Evolutionary conservation across 2,888 invertebrate species (phyloP).

Genomic region (Philereme vetulata): DNA sequence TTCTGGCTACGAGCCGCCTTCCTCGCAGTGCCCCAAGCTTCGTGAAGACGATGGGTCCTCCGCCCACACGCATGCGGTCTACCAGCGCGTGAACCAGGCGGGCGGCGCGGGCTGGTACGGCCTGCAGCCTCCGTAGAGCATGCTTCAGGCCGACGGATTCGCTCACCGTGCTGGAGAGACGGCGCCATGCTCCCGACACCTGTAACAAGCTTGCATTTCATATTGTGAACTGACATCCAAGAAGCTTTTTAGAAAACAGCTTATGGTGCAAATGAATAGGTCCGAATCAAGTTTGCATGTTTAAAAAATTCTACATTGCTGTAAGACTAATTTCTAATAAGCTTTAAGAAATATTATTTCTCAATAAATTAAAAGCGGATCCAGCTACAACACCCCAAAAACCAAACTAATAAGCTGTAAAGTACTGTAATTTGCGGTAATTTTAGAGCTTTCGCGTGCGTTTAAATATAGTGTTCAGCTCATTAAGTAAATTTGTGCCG

Average conservation of each 20-base stretch:
- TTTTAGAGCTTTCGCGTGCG: conserved; percentile 33
- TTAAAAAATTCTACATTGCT: no score
- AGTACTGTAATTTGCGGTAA: conserved; percentile 22
- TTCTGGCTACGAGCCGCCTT: conserved; percentile 69
- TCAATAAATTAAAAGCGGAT: no score
- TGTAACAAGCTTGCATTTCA: conserved; percentile 32
- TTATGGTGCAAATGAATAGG: no score
- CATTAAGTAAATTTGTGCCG: conserved; percentile 37
- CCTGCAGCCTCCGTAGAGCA: conserved; percentile 72
- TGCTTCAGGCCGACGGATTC: conserved; percentile 78
- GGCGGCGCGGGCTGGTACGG: conserved; percentile 77
- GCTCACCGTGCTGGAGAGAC: conserved; percentile 75
- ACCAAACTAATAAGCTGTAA: conserved; percentile 1
- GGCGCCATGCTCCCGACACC: conserved; percentile 80
- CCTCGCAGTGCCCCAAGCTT: conserved; percentile 70
- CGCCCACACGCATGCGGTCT: conserved; percentile 80
- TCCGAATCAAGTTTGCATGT: no score
- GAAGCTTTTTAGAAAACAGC: neutral
- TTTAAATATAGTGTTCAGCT: conserved; percentile 38
- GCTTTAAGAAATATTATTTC: no score
- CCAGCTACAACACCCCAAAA: conserved; percentile 1
- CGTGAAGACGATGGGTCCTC: conserved; percentile 73
- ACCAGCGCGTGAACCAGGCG: conserved; percentile 77
- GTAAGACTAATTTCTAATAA: no score
- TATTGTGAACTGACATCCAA: neutral